Evolutionary conservation across 1,140 invertebrate species (phyloP), one percentile per base, ranked within the genome.

Genomic region (Pogonomyrmex barbatus): DNA sequence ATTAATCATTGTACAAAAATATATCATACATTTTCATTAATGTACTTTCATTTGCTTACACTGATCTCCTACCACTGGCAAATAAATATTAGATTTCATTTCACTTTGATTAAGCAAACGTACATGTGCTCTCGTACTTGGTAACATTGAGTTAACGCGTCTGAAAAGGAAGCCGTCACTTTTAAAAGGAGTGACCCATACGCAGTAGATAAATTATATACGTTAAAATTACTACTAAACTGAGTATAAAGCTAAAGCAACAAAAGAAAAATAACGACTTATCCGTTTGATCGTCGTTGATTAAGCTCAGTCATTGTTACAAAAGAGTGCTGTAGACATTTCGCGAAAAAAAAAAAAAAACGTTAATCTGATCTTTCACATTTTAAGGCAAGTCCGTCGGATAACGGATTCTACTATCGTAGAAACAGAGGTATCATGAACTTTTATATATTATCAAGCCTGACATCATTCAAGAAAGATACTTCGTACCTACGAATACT

Each of bases 11-110:
- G 14, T 78, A 65, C 17, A 78, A 63, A 78, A 68, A 30, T 67
- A 47, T 78, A 65, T 47, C 45, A 36, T 65, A 76, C 24, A 78
- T 36, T 77, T 33, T 45, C 9, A 62, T 63, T 77, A 77, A 77
- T 54, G n/a, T 76, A 45, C 36, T 36, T 36, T 17, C 30, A 63
- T 50, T n/a, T 62, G 1, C 47, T 36, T 36, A 12, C n/a, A 24
- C 24, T 24, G 24, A 1, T 75, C 17, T 1, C 39, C 6, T 47
- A 45, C 60, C 47, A 36, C 12, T 24, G 42, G 65, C 39, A 58
- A 60, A 78, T 50, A 78, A 78, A 65, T 47, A 65, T 75, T 75
- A 50, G 0, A 78, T 78, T 65, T 63, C 24, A 78, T 78, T 33
- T 6, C 76, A 78, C 33, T 78, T 77, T n/a, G 12, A 30, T 79